A percentile compares a stretch with the other conserved stretches of the same genome.
Evolutionary conservation across 2,888 invertebrate genomes (phyloP).

Genomic region (Plagodis pulveraria): DNA sequence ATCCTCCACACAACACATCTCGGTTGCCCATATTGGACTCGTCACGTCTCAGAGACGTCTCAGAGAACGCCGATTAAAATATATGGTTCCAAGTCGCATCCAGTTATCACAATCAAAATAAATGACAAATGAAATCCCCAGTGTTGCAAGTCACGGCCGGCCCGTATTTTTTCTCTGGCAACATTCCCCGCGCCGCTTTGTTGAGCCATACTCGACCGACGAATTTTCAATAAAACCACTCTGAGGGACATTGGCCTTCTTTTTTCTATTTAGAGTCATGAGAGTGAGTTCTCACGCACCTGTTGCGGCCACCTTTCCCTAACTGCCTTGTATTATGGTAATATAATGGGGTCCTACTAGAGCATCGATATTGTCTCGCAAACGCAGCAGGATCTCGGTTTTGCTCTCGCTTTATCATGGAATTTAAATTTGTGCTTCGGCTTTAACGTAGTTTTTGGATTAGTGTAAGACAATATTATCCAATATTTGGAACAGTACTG

Average conservation of each 20-base stretch:
- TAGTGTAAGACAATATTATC: too few relatives aligned
- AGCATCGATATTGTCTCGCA: conserved; percentile 20
- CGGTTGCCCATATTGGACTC: conserved; percentile 21
- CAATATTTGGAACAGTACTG: too few relatives aligned
- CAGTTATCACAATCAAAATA: conserved; percentile 84
- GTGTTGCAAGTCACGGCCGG: conserved; percentile 78
- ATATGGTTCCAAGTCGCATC: conserved; percentile 53
- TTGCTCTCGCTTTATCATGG: background rate
- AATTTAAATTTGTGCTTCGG: background rate
- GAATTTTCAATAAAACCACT: conserved; percentile 77
- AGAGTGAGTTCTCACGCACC: conserved; percentile 77
- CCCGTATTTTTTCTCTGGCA: conserved; percentile 64
- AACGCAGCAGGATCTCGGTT: background rate
- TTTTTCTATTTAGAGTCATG: conserved; percentile 56
- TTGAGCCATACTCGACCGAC: conserved; percentile 67
- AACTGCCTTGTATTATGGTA: conserved; percentile 26
- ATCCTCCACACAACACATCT: conserved; percentile 23
- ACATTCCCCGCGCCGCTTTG: conserved; percentile 73
- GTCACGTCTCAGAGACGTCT: conserved; percentile 24
- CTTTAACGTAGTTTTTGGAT: too few relatives aligned
- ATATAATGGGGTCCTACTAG: conserved; percentile 17
- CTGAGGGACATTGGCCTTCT: conserved; percentile 66
- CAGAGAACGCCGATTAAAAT: conserved; percentile 45
- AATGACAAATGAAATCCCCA: conserved; percentile 83
- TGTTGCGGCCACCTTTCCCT: conserved; percentile 48